phyloP scores from a whole-genome alignment of 1,140 invertebrate species.

The Oncopeltus fasciatus region DNA sequence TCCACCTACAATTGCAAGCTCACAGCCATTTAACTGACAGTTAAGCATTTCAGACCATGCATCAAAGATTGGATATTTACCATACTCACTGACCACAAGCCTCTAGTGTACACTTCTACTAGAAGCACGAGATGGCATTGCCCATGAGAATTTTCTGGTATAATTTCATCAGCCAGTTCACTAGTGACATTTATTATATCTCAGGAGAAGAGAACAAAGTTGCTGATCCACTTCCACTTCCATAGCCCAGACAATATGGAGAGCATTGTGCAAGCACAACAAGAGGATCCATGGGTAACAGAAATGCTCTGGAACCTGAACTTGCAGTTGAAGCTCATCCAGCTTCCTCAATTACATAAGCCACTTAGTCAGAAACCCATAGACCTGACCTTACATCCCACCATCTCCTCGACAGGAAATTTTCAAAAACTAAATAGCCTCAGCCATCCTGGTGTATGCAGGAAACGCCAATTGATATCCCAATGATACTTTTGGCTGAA shows the following conservation, averaged over 20 bases:
- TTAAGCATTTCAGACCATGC: slow-evolving; percentile 27
- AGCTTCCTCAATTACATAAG: background rate
- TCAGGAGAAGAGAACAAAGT: slow-evolving; percentile 27
- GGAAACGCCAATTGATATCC: background rate
- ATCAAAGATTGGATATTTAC: slow-evolving; percentile 29
- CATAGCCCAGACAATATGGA: slow-evolving; percentile 14
- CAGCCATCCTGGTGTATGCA: background rate
- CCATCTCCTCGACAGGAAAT: background rate
- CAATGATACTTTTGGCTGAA: background rate
- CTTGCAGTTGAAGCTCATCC: background rate
- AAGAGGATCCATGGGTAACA: background rate
- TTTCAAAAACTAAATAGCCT: background rate
- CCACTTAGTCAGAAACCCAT: background rate
- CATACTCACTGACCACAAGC: slow-evolving; percentile 32
- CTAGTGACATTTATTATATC: slow-evolving; percentile 29
- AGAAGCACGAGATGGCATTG: slow-evolving; percentile 26
- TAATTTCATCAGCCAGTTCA: slow-evolving; percentile 29
- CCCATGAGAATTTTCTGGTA: slow-evolving; percentile 26
- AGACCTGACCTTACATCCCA: background rate
- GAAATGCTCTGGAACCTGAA: background rate
- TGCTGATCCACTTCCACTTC: slow-evolving; percentile 19
- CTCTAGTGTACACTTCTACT: slow-evolving; percentile 27
- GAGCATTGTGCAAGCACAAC: background rate
- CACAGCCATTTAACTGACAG: slow-evolving; percentile 24
- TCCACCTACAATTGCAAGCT: slow-evolving; percentile 27